Evolutionary conservation across 2,797 vertebrate genomes (phyloP), one percentile per base, ranked within the genome.

Genomic region (Pristis pectinata): DNA sequence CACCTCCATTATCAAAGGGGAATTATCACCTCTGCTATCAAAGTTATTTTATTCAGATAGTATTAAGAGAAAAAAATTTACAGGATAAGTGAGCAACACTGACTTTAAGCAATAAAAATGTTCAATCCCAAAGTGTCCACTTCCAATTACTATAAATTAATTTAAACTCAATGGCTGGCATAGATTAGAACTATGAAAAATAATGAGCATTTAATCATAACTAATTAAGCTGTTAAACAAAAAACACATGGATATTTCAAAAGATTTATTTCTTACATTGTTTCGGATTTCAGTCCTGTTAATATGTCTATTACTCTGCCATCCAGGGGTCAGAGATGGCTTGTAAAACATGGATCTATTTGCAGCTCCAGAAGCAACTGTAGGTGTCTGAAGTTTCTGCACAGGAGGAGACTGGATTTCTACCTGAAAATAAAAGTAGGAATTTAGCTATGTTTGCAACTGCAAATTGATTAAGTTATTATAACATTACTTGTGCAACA

Each of bases 341-440:
- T 98, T 98, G 96, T 99, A 98, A 96, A 98, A 99, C 72, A 98
- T 97, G 0, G 97, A 98, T 94, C 97, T 97, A 96, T 97, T 98
- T 96, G 96, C 95, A 94, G 98, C 96, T 95, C 98, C 96, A 8
- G 97, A 96, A 95, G 97, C 95, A 92, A 96, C 95, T 95, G 97
- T 96, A 94, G 99, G 98, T 95, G 98, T 98, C 96, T 98, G 95
- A 22, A 99, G 97, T 96, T 97, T 99, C 97, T 98, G 98, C 94
- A 98, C 98, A 8, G 99, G 99, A 49, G 99, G 99, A 95, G 97
- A 96, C 13, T 96, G 96, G 0, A 96, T 96, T 94, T 98, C 98
- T 97, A 98, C 95, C 99, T 99, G 97, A 93, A 96, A 94, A 82
- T 94, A 96, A 61, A 95, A 76, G 59, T 27, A 49, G 30, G 15